Base-by-base conservation (phyloP, 2,113 vertebrate genomes). In the Raja brachyura region DNA sequence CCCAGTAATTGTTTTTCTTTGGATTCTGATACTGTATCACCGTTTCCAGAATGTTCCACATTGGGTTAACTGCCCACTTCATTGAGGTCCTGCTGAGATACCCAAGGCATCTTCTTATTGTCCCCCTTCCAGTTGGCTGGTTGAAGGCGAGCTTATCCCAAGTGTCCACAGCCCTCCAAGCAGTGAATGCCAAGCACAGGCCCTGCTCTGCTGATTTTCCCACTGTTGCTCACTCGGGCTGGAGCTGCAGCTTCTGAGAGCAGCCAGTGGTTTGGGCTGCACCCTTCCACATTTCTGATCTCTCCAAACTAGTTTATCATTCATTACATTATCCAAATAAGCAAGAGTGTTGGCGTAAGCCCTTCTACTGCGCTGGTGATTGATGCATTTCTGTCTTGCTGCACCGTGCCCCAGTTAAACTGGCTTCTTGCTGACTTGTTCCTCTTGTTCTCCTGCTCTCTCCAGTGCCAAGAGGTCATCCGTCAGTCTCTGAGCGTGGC, bases 401-500 rank as follows among this genome's bases (percentile, higher is more conserved):
- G 22, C 61, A 70, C 90, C 10, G 39, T 28, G 59, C 18, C 2
- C 33, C 2, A 31, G 20, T 73, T 93, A 20, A 28, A 70, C 66
- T 9, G 48, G 13, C 4, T 48, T 77, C 33, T 4, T 33, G 73
- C 22, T 90, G 56, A 5, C 16, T 6, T 93, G n/a, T 93, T 20
- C 25, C 25, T 18, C 63, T 33, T 48, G 14, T 39, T 63, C 61
- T 68, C 28, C 39, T 25, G 14, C 79, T 25, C 63, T 14, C 68
- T 3, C 5, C 85, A 94, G 94, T 94, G 94, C 75, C 81, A 93
- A 86, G 93, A 95, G 94, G 90, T 96, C 63, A 94, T 94, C 14
- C 85, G 39, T 0, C 93, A 93, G 7, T 96, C 96, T 74, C 94
- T 96, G 93, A 93, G 93, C 10, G 94, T 94, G 85, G 96, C 96